phyloP scores from a whole-genome alignment of 2,888 invertebrate species.

The Polydrusus cervinus region DNA sequence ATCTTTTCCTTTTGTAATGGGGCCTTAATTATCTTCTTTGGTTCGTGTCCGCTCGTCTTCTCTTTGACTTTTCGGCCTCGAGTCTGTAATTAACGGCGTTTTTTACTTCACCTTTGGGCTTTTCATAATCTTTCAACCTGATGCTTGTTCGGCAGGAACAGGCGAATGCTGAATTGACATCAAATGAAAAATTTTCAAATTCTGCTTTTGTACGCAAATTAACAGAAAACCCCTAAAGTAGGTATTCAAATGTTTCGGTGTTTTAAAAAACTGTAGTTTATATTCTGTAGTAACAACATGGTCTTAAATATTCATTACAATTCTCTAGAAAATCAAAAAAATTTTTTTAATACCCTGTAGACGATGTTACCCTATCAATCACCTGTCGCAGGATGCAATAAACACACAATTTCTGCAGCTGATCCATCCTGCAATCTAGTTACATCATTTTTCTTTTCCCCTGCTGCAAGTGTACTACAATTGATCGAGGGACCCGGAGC shows the following conservation, averaged over 20 bases:
- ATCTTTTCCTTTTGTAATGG: slow-evolving; percentile 36
- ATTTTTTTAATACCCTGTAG: no score
- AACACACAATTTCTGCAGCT: slow-evolving; percentile 23
- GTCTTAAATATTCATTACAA: no score
- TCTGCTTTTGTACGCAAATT: no score
- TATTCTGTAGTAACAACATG: no score
- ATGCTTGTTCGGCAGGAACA: not conserved
- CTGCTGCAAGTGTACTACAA: slow-evolving; percentile 5
- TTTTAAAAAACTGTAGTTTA: no score
- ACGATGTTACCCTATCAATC: slow-evolving; percentile 14
- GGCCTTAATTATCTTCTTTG: slow-evolving; percentile 45
- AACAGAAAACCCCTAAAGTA: no score
- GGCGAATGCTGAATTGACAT: no score
- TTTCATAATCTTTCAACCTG: slow-evolving; percentile 24
- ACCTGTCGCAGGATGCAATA: slow-evolving; percentile 31
- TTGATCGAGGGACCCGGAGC: not conserved
- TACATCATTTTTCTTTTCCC: slow-evolving; percentile 27
- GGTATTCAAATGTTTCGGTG: no score
- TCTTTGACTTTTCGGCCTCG: slow-evolving; percentile 30
- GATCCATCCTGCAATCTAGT: slow-evolving; percentile 18
- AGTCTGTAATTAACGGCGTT: slow-evolving; percentile 42
- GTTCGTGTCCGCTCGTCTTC: slow-evolving; percentile 22
- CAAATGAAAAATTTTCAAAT: no score
- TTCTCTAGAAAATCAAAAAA: no score
- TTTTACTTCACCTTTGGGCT: slow-evolving; percentile 31